Conservation (phyloP, 2,797 vertebrate species). For the Lycodopsis pacificus region DNA sequence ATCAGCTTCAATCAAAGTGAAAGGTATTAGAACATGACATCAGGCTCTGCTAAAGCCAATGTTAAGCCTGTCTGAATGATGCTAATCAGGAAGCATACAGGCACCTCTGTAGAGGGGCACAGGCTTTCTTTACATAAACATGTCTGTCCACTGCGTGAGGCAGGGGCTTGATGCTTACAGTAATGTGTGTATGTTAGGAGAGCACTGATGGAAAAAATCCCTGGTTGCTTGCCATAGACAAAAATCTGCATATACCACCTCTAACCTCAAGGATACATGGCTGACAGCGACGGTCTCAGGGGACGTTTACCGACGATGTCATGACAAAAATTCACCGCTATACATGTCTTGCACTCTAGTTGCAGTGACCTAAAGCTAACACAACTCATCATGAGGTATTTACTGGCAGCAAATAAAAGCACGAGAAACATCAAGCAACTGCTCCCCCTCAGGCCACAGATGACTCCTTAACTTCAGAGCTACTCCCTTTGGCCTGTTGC, state of each 20-base stretch:
- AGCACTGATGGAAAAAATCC: slow-evolving; percentile 70
- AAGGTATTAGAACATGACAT: slow-evolving; percentile 26
- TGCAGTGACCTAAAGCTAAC: slow-evolving; percentile 17
- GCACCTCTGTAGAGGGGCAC: slow-evolving; percentile 74
- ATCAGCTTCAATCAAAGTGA: slow-evolving; percentile 19
- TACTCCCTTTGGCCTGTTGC: slow-evolving; percentile 28
- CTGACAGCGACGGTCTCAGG: slow-evolving; percentile 7
- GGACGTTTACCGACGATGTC: slow-evolving; percentile 20
- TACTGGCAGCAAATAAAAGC: slow-evolving; percentile 20
- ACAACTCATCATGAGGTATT: slow-evolving; percentile 11
- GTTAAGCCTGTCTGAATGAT: slow-evolving; percentile 49
- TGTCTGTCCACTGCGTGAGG: slow-evolving; percentile 57
- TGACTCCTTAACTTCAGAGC: slow-evolving; percentile 23
- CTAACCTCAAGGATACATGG: slow-evolving; percentile 28
- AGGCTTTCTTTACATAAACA: slow-evolving; percentile 77
- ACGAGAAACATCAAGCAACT: slow-evolving; percentile 9
- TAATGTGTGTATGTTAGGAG: slow-evolving; percentile 54
- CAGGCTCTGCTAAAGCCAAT: slow-evolving; percentile 15
- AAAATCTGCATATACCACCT: slow-evolving; percentile 39
- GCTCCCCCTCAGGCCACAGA: slow-evolving; percentile 17
- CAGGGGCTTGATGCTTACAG: slow-evolving; percentile 58
- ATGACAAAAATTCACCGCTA: slow-evolving; percentile 8
- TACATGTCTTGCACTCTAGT: slow-evolving; percentile 3
- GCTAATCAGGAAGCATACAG: slow-evolving; percentile 67
- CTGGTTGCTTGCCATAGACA: slow-evolving; percentile 45